Evolutionary conservation across 2,797 vertebrate species (phyloP), one percentile per base, ranked within the genome.

Genomic region (Alauda arvensis): DNA sequence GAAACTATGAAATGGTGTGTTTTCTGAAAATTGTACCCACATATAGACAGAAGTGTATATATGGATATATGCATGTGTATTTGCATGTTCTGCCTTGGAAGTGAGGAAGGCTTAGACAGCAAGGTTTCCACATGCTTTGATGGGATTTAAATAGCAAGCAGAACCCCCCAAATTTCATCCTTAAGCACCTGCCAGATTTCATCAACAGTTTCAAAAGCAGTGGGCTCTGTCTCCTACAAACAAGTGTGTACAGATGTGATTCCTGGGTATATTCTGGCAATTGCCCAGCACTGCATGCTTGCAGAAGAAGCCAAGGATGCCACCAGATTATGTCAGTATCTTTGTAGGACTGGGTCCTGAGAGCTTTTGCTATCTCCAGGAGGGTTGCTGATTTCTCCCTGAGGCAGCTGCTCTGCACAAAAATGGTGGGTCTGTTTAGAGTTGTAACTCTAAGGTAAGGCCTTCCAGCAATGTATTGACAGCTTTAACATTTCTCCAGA

Each of bases 31-130:
- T 75, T 66, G 31, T 31, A 62, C 16, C 3, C 11, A 61, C 23
- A 24, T 46, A 33, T 3, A 60, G 34, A 51, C 6, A 48, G 40
- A 68, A 10, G 7, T n/a, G 23, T 74, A 40, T 12, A 10, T 68
- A 46, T 4, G 10, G 14, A 46, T 66, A 31, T 23, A 43, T 2
- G 1, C 14, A 17, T 1, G 4, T 18, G 8, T 40, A 10, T 37
- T 4, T 10, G 1, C 18, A 8, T 52, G 40, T 61, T 40, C 25
- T 74, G 15, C 29, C 69, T 62, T 39, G 77, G 57, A 70, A 87
- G 17, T 16, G 24, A 89, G 39, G 10, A 69, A 48, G 17, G 45
- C 57, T 34, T 26, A 80, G 20, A 9, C 10, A 80, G 29, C 25
- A 90, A 71, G 39, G 7, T 14, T 90, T 86, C 67, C 67, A 81